A percentile compares a stretch with the other conserved stretches of the same genome.
Evolutionary conservation across 2,888 invertebrate genomes (phyloP).

Genomic region (Sphecodes monilicornis): DNA sequence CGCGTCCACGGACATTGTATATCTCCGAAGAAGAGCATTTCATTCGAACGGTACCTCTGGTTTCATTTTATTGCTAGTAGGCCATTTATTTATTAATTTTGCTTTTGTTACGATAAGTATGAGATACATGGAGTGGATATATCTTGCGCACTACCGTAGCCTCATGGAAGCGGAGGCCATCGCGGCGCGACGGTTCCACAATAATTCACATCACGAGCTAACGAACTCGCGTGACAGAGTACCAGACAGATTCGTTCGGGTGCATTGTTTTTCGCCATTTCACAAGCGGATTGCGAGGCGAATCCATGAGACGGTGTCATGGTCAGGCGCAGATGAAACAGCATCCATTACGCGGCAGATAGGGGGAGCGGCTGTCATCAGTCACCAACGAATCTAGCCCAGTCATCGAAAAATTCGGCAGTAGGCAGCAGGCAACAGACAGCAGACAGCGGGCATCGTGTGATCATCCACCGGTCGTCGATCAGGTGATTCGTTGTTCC

Average conservation of each 20-base stretch:
- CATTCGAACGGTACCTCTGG: not conserved
- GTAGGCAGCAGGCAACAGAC: no score
- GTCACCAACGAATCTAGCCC: slow-evolving; percentile 59
- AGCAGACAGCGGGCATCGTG: slow-evolving; percentile 11
- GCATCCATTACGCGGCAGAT: slow-evolving; percentile 32
- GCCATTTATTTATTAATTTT: no score
- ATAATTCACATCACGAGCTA: slow-evolving; percentile 33
- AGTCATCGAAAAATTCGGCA: slow-evolving; percentile 63
- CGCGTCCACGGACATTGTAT: not conserved
- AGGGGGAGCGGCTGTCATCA: slow-evolving; percentile 51
- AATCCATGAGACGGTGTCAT: slow-evolving; percentile 58
- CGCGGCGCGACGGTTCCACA: not conserved
- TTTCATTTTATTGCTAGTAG: not conserved
- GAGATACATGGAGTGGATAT: no score
- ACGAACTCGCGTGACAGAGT: slow-evolving; percentile 43
- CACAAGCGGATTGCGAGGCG: slow-evolving; percentile 35
- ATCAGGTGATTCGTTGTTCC: slow-evolving; percentile 27
- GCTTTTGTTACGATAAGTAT: no score
- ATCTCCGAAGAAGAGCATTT: not conserved
- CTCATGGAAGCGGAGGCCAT: not conserved
- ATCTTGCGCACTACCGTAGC: not conserved
- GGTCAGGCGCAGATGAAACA: slow-evolving; percentile 46
- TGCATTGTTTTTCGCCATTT: slow-evolving; percentile 39
- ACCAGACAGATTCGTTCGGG: slow-evolving; percentile 29
- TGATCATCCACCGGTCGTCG: slow-evolving; percentile 28